A percentile compares a stretch with the other conserved stretches of the same genome.
Conservation (phyloP, 2,888 invertebrate species). For the Agrotis clavis region DNA sequence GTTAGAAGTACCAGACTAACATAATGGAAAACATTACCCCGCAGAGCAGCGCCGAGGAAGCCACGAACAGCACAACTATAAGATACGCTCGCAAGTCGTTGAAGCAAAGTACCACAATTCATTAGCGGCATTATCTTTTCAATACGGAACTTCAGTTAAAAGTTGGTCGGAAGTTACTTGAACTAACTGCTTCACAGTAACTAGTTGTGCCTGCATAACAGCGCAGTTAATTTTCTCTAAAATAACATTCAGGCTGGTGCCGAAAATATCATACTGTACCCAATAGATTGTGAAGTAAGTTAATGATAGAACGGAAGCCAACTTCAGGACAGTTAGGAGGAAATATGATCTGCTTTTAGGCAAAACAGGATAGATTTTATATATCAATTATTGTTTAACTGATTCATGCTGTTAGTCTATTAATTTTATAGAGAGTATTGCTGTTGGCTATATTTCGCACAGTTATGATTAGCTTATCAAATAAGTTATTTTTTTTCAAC, state of each 20-base stretch:
- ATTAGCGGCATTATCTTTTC: slow-evolving; percentile 63
- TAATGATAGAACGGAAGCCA: not conserved
- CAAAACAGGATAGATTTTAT: not conserved
- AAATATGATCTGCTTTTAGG: not conserved
- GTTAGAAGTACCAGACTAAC: not conserved
- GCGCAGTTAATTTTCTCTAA: slow-evolving; percentile 49
- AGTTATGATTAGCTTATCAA: not conserved
- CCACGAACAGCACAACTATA: slow-evolving; percentile 16
- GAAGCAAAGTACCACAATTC: slow-evolving; percentile 53
- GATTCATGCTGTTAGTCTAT: not conserved
- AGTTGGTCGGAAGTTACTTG: slow-evolving; percentile 51
- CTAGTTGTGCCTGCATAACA: slow-evolving; percentile 49
- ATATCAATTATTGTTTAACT: not conserved
- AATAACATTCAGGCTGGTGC: slow-evolving; percentile 27
- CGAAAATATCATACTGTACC: slow-evolving; percentile 15
- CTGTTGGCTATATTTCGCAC: not conserved
- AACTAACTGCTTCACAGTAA: slow-evolving; percentile 43
- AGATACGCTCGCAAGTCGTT: slow-evolving; percentile 43
- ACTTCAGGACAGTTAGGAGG: not conserved
- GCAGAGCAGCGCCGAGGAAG: slow-evolving; percentile 12
- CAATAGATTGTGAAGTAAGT: slow-evolving; percentile 1
- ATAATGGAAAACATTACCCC: slow-evolving; percentile 5
- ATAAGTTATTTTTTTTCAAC: not conserved
- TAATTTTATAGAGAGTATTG: not conserved
- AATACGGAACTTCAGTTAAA: slow-evolving; percentile 59